Base-by-base conservation (phyloP, 2,888 invertebrate species). In the Mesodorylaimus sp. region DNA sequence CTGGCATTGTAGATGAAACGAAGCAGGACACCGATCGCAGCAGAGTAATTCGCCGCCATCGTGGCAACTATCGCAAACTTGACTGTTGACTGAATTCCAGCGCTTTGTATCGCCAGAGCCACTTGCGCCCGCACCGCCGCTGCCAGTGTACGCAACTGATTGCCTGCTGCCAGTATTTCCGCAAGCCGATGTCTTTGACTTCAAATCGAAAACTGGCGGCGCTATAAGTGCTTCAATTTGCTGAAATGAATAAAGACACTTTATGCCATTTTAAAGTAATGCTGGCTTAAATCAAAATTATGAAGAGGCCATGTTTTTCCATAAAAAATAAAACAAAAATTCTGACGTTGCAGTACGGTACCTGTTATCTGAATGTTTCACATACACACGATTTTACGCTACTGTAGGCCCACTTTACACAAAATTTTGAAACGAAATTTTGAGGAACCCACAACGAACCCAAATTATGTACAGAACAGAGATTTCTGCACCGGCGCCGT, bases 1-100 rank as follows among this genome's bases (percentile, higher is more conserved):
- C 88, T 91, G 87, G 78, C 93, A 95, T 59, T 82, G 79, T 52
- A 89, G 75, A 72, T 95, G 93, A 70, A 93, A 95, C 54, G 89
- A 87, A 28, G 87, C 85, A 1, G 89, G 88, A 62, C 93, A 95
- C 55, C 81, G 80, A 68, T 93, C 91, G 67, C 93, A 95, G 69
- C 89, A 91, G 52, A 95, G 79, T 36, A 95, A 73, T 68, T 88
- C 87, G 2, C 93, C 91, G 29, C 88, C 88, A 73, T 91, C 91
- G 48, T 80, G 78, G 67, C 93, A 93, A 49, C 86, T 83, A 71
- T 89, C 88, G 66, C 93, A 93, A 56, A 79, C 80, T 65, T 91
- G 44, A 16, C 28, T 28, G 38, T 51, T 51, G 24, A 25, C 23
- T 2, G 39, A 38, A 2, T 42, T n/a, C 50, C 50, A 50, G 7